Evolutionary conservation across 2,888 invertebrate species (phyloP).

Genomic region (Hypsopygia costalis): DNA sequence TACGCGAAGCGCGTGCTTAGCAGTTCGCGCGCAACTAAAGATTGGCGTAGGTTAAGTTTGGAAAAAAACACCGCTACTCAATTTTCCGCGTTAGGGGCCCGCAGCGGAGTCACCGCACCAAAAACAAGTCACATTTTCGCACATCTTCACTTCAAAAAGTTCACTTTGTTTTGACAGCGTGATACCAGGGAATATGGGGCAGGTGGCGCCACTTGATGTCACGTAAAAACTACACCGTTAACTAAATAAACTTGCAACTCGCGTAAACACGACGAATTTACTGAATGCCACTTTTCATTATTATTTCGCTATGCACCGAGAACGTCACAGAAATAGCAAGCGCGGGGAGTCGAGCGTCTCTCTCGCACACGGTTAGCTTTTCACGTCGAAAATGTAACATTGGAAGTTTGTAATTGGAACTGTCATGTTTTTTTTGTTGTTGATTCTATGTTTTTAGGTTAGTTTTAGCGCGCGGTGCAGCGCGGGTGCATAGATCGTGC

Average conservation of each 20-base stretch:
- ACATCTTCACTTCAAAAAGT: conserved; percentile 30
- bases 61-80: conserved; percentile 70
- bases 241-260: conserved; percentile 75
- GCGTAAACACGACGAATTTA: conserved; percentile 79
- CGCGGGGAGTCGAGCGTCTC: conserved; percentile 63
- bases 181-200: conserved; percentile 38
- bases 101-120: conserved; percentile 50
- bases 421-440: conserved; percentile 39
- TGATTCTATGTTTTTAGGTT: conserved; percentile 25
- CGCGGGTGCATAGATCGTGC: conserved; percentile 45
- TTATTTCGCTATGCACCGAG: conserved; percentile 76
- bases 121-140: conserved; percentile 42
- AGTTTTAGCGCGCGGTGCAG: conserved; percentile 26
- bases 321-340: conserved; percentile 70
- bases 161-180: conserved; percentile 67
- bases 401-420: conserved; percentile 44
- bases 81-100: conserved; percentile 62
- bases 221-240: conserved; percentile 41
- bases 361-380: conserved; percentile 50
- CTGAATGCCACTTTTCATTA: conserved; percentile 79
- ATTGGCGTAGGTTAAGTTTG: conserved; percentile 76
- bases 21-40: conserved; percentile 77
- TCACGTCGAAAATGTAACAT: conserved; percentile 58
- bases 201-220: conserved; percentile 55
- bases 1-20: conserved; percentile 60